Evolutionary conservation across 2,797 vertebrate species (phyloP).

Genomic region (Phoeniculus purpureus): DNA sequence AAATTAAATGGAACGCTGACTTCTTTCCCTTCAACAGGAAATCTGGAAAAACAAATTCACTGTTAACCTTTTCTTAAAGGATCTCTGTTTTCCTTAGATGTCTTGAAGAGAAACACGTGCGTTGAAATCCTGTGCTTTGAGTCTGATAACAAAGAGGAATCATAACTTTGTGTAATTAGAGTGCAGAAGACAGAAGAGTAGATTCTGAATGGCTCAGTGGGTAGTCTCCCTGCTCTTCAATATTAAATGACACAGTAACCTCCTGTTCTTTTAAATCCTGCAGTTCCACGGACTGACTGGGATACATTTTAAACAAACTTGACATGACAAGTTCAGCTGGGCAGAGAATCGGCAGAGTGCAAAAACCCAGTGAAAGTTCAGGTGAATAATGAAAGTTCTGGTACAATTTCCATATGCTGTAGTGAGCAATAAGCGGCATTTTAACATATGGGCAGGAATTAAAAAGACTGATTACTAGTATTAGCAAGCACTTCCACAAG

Average conservation of each 20-base stretch:
- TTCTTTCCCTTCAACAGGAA: neutral
- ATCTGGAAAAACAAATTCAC: neutral
- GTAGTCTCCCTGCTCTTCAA: neutral
- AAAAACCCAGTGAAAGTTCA: constrained; percentile 8
- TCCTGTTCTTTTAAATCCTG: constrained; percentile 22
- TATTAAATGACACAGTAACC: constrained; percentile 28
- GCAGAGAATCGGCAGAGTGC: neutral
- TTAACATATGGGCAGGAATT: constrained; percentile 4
- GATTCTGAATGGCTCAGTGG: constrained; percentile 1
- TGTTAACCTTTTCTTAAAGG: neutral
- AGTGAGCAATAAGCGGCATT: constrained; percentile 25
- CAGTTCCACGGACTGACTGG: neutral
- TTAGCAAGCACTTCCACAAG: constrained; percentile 1
- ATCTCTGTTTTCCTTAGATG: neutral
- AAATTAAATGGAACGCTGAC: neutral
- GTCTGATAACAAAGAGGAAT: neutral
- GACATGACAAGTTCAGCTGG: neutral
- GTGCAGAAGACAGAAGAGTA: neutral
- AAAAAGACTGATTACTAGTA: constrained; percentile 12
- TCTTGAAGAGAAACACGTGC: neutral
- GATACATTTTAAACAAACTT: neutral
- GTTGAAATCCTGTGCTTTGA: neutral
- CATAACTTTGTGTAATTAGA: constrained; percentile 2
- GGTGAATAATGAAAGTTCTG: neutral
- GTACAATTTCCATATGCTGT: constrained; percentile 22